These are phyloP conservation scores for Lordiphosa mommai DNA, from an alignment of 1,140 invertebrate genomes.

Conservation along the genomic window DNA sequence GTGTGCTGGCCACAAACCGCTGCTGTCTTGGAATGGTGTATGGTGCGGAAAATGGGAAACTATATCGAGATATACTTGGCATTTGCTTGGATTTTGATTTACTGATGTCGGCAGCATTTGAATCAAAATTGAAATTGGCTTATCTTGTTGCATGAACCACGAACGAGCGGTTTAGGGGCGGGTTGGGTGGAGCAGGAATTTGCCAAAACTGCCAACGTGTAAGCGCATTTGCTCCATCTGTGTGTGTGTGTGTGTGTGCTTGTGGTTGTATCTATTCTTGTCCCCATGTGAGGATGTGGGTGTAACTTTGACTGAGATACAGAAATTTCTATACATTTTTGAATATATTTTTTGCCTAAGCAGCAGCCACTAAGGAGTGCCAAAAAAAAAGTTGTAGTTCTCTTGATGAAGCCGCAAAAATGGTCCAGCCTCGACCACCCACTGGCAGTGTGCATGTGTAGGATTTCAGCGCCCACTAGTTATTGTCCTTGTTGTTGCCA, in stretches of 20 bases:
- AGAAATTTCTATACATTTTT: slow-evolving; percentile 21
- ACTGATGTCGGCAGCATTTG: slow-evolving; percentile 58
- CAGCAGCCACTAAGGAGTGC: slow-evolving; percentile 2
- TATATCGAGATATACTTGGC: slow-evolving; percentile 32
- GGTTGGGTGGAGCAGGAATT: background rate
- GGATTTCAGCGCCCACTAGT: slow-evolving; percentile 10
- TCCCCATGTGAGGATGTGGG: background rate
- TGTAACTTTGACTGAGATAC: slow-evolving; percentile 39
- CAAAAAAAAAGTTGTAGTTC: slow-evolving; percentile 8
- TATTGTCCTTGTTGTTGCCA: slow-evolving; percentile 39
- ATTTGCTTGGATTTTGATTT: slow-evolving; percentile 64
- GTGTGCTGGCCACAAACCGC: slow-evolving; percentile 40
- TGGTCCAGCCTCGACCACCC: slow-evolving; percentile 37
- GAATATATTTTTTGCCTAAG: slow-evolving; percentile 7
- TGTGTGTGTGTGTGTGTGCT: slow-evolving; percentile 1
- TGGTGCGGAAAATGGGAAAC: slow-evolving; percentile 1
- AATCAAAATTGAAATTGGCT: slow-evolving; percentile 74
- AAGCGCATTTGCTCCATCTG: slow-evolving; percentile 30
- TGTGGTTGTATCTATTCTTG: slow-evolving; percentile 20
- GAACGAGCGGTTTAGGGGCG: slow-evolving; percentile 43
- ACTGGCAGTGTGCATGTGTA: background rate
- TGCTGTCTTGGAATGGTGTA: slow-evolving; percentile 1
- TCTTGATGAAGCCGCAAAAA: slow-evolving; percentile 47
- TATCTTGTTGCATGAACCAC: slow-evolving; percentile 61
- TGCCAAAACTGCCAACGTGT: slow-evolving; percentile 37